These are phyloP conservation scores for Chaenodraco wilsoni DNA, from an alignment of 2,797 vertebrate species.

Conservation along the genomic window DNA sequence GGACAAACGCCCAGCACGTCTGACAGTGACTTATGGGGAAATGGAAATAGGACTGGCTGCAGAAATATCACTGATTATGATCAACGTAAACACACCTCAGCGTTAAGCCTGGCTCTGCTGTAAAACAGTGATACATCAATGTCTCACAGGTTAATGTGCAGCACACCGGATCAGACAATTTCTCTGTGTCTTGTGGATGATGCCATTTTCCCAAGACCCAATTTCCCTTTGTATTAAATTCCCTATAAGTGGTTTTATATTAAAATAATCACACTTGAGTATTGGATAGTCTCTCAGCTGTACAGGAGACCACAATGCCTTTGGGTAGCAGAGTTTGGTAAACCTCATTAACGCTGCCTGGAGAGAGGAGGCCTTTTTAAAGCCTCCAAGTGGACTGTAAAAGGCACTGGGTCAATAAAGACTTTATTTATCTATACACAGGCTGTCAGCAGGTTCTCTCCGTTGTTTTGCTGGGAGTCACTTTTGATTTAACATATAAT, in stretches of 20 bases:
- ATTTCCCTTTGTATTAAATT: slow-evolving; percentile 18
- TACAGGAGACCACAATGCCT: slow-evolving; percentile 25
- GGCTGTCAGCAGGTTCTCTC: slow-evolving; percentile 60
- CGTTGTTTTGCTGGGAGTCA: slow-evolving; percentile 66
- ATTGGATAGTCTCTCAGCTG: slow-evolving; percentile 24
- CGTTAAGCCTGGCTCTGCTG: slow-evolving; percentile 30
- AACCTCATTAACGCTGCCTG: slow-evolving; percentile 53
- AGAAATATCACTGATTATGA: slow-evolving; percentile 66
- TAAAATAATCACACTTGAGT: slow-evolving; percentile 31
- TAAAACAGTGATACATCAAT: slow-evolving; percentile 46
- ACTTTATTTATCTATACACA: slow-evolving; percentile 51
- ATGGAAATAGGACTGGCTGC: slow-evolving; percentile 51
- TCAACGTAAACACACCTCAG: slow-evolving; percentile 53
- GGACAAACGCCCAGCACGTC: slow-evolving; percentile 24
- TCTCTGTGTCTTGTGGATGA: slow-evolving; percentile 40
- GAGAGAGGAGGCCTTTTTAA: slow-evolving; percentile 41
- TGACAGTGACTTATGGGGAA: slow-evolving; percentile 65
- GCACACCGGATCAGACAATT: slow-evolving; percentile 32
- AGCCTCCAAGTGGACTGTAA: slow-evolving; percentile 40
- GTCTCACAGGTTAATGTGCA: slow-evolving; percentile 26
- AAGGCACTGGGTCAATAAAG: slow-evolving; percentile 50
- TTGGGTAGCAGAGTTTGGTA: slow-evolving; percentile 38
- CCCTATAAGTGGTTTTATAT: slow-evolving; percentile 24
- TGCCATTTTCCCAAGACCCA: slow-evolving; percentile 23
- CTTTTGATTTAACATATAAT: slow-evolving; percentile 68